Evolutionary conservation across 2,113 vertebrate species (phyloP), one percentile per base, ranked within the genome.

Genomic region (Charadrius vociferus): DNA sequence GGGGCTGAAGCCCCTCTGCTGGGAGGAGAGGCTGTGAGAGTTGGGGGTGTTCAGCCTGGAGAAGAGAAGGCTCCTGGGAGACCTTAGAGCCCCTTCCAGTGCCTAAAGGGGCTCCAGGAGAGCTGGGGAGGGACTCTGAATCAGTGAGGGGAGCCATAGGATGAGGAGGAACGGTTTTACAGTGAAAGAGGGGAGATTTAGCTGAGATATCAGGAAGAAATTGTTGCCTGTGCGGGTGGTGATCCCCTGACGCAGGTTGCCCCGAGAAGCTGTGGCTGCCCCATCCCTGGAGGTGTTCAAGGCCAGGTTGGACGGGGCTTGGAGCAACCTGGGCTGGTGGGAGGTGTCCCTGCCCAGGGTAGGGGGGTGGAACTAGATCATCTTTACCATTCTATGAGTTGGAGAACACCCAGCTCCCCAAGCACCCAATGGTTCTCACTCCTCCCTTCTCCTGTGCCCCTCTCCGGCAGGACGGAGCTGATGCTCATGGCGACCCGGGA

Each of bases 401-500:
- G 70, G 32, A 41, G 22, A 43, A n/a, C 3, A 2, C 29, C 53
- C 5, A 10, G 23, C 12, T 9, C 22, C 20, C 14, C 4, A 1
- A 58, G 22, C 14, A 24, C 78, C 8, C 34, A 2, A 2, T 3
- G 1, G 0, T 8, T 65, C 43, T 86, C 66, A 58, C 15, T 13
- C 12, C 27, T 71, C 39, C 17, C 9, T 88, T 20, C 52, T 52
- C 22, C 71, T 10, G 1, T 15, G 21, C 13, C 15, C 5, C 21
- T 75, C 21, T 21, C 13, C 13, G 9, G n/a, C 97, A 99, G 99
- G 99, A 99, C 99, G 1, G 99, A 99, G 97, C 94, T 99, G 98
- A 99, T 99, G 98, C 99, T 99, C 81, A 98, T 98, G 39, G 99
- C 99, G 14, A 99, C 99, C 7, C 97, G 99, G 97, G 99, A 99